These are phyloP conservation scores for Zenarchopterus dispar DNA, from an alignment of 2,797 vertebrate species.

Conservation along the genomic window DNA sequence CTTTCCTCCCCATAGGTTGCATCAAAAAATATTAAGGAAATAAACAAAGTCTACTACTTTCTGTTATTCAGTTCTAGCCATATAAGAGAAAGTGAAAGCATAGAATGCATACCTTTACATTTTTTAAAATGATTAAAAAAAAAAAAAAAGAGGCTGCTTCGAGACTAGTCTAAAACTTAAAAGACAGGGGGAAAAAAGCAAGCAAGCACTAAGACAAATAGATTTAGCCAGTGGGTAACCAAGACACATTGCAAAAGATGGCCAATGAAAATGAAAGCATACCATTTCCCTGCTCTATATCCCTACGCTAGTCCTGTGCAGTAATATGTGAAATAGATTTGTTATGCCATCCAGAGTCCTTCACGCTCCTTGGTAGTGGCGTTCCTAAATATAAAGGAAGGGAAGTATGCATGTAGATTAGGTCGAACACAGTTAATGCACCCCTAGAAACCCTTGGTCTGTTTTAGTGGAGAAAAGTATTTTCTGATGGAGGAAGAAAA, in stretches of 20 bases:
- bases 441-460: conserved; percentile 61
- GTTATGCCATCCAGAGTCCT: conserved; percentile 71
- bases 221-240: conserved; percentile 51
- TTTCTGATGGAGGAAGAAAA: conserved; percentile 66
- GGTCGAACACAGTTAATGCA: conserved; percentile 52
- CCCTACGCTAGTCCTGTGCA: conserved; percentile 63
- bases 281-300: conserved; percentile 51
- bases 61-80: too few species aligned
- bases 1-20: too few species aligned
- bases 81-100: conserved; percentile 12
- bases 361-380: conserved; percentile 68
- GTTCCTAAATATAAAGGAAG: conserved; percentile 68
- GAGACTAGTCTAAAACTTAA: conserved; percentile 13
- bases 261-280: conserved; percentile 64
- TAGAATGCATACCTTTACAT: background rate
- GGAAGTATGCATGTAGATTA: conserved; percentile 75
- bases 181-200: conserved; percentile 41
- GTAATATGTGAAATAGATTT: conserved; percentile 80
- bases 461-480: conserved; percentile 67
- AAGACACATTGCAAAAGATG: conserved; percentile 47
- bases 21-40: background rate
- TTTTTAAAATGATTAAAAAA: background rate
- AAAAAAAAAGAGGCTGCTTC: background rate
- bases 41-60: background rate
- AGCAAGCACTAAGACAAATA: conserved; percentile 54